phyloP scores from a whole-genome alignment of 2,797 vertebrate genomes.

The Cetoscarus ocellatus region DNA sequence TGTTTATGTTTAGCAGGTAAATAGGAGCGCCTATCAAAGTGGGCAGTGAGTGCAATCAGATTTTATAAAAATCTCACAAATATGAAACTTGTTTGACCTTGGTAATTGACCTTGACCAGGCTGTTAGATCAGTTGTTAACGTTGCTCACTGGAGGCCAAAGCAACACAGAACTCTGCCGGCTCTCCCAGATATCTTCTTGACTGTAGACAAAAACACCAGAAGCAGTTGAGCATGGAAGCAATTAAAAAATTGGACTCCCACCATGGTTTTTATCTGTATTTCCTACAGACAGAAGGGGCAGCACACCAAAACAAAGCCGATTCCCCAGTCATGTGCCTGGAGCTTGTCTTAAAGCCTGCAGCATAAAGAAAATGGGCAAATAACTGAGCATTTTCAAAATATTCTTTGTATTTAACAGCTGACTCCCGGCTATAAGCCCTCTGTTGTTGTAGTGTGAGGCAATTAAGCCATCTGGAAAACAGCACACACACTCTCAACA shows the following conservation, averaged over 20 bases:
- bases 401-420: conserved; percentile 54
- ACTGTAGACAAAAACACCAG: conserved; percentile 18
- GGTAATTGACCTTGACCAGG: not conserved
- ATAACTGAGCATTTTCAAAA: conserved; percentile 44
- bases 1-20: too few relatives aligned
- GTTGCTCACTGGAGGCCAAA: not conserved
- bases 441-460: conserved; percentile 42
- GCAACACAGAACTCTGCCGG: not conserved
- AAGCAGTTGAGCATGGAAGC: conserved; percentile 15
- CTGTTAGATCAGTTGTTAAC: not conserved
- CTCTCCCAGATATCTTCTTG: conserved; percentile 21
- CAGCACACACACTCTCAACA: conserved; percentile 5
- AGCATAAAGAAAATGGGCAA: conserved; percentile 41
- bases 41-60: not conserved
- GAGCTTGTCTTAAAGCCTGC: conserved; percentile 34
- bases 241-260: conserved; percentile 43
- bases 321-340: conserved; percentile 45
- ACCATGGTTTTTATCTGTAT: conserved; percentile 25
- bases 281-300: conserved; percentile 26
- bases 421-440: conserved; percentile 51
- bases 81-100: too few relatives aligned
- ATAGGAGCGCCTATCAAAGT: too few relatives aligned
- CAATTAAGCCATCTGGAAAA: conserved; percentile 61
- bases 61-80: not conserved
- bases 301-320: conserved; percentile 51